These are phyloP conservation scores for Litoditis marina DNA, from an alignment of 2,888 invertebrate species.

Conservation along the genomic window DNA sequence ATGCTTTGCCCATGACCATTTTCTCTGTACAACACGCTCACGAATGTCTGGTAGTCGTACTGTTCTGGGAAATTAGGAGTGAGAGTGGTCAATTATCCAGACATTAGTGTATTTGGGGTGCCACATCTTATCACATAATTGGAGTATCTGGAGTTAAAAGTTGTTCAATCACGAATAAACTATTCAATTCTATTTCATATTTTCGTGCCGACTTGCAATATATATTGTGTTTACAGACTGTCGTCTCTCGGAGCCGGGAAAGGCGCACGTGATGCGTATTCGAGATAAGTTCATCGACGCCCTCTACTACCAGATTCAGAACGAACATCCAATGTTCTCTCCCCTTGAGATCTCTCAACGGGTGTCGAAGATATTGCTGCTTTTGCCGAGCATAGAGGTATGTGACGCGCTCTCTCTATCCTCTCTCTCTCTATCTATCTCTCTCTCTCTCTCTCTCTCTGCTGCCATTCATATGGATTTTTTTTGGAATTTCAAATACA, in stretches of 20 bases:
- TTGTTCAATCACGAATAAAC: too few species aligned
- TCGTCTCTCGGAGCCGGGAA: slow-evolving; percentile 42
- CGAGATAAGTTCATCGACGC: slow-evolving; percentile 48
- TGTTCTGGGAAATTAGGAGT: background rate
- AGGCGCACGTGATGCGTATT: slow-evolving; percentile 37
- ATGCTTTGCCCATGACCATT: too few species aligned
- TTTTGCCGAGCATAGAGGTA: slow-evolving; percentile 47
- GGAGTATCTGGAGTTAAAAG: too few species aligned
- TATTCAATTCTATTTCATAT: too few species aligned
- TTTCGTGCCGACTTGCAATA: too few species aligned
- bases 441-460: too few species aligned
- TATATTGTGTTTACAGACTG: slow-evolving; percentile 37
- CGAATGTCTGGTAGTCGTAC: too few species aligned
- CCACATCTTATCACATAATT: too few species aligned
- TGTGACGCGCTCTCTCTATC: slow-evolving; percentile 11
- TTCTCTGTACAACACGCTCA: too few species aligned
- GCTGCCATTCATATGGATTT: background rate
- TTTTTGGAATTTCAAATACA: background rate
- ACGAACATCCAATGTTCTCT: slow-evolving; percentile 35
- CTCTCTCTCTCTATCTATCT: too few species aligned
- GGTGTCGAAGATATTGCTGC: slow-evolving; percentile 38
- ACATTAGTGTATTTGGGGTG: too few species aligned
- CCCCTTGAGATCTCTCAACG: slow-evolving; percentile 39
- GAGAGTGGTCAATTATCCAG: background rate
- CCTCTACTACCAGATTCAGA: slow-evolving; percentile 47